Evolutionary conservation across 2,113 vertebrate genomes (phyloP).

Genomic region (Mesitornis unicolor): DNA sequence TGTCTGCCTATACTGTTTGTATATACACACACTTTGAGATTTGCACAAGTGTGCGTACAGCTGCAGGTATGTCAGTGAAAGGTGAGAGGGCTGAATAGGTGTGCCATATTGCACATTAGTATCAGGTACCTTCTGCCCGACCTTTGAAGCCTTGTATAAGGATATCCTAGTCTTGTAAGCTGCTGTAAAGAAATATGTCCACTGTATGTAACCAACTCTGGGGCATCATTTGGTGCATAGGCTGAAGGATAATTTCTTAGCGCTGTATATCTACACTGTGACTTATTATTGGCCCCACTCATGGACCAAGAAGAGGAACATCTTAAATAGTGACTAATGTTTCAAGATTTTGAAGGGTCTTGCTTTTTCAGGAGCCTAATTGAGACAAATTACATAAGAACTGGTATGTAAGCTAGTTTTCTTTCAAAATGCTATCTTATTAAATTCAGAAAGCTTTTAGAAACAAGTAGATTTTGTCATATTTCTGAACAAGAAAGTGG

Average conservation of each 20-base stretch:
- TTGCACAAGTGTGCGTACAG: neutral
- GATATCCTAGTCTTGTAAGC: neutral
- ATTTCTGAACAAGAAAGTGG: neutral
- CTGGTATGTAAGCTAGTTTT: neutral
- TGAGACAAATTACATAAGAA: neutral
- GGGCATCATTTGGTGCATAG: neutral
- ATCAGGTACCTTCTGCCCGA: neutral
- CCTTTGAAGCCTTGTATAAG: neutral
- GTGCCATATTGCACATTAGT: too few species aligned
- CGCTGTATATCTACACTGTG: neutral
- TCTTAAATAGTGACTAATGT: neutral
- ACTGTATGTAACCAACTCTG: rapidly evolving
- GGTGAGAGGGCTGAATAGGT: neutral
- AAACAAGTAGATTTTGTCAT: neutral
- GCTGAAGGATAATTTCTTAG: neutral
- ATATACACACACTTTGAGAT: too few species aligned
- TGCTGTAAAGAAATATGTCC: neutral
- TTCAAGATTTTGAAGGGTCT: neutral
- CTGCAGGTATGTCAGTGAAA: neutral
- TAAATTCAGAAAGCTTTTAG: neutral
- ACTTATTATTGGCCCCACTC: neutral
- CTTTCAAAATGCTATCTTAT: neutral
- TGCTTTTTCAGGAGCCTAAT: neutral
- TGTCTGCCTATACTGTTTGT: neutral
- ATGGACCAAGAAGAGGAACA: neutral